Evolutionary conservation across 2,797 vertebrate genomes (phyloP), one percentile per base, ranked within the genome.

Genomic region (Syncerus caffer): DNA sequence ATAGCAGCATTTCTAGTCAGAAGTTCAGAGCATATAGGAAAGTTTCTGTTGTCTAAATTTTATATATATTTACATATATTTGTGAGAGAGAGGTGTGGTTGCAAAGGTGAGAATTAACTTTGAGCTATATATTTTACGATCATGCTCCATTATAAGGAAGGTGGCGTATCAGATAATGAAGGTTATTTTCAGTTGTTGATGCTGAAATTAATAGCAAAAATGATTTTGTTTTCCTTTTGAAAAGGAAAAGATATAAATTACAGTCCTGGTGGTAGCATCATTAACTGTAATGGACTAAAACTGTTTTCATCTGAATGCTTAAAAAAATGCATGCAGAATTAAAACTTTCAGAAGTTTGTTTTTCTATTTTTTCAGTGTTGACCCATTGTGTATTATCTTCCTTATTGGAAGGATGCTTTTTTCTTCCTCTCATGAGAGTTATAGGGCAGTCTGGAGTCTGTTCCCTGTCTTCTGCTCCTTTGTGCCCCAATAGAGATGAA

Each of bases 61-160:
- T 38, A 92, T 92, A 55, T 92, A 57, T 92, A 78, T 95, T 94
- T 86, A 85, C 29, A 62, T 85, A 45, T 85, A 51, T 84, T 64
- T 89, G 2, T 96, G 86, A 95, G 86, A 96, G 64, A 58, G 17
- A 79, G 21, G 45, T 88, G 76, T 93, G 97, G 86, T 94, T 98
- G 95, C 96, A 98, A 98, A 98, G 93, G 93, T 98, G 98, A 98
- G 96, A 97, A 97, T 93, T 98, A 71, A 97, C 91, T 94, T 96
- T 95, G 96, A 97, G 85, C 92, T 98, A 0, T 96, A 79, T 97
- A 98, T 97, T 98, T 97, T 95, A 78, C 95, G 87, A 93, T 98
- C 11, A 90, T 95, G 87, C 87, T 85, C 95, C 55, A 38, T 87
- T 92, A 67, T 97, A 97, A 96, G 90, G 97, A 96, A 96, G 80